Evolutionary conservation across 2,888 invertebrate genomes (phyloP).

Genomic region (Dilophus febrilis): DNA sequence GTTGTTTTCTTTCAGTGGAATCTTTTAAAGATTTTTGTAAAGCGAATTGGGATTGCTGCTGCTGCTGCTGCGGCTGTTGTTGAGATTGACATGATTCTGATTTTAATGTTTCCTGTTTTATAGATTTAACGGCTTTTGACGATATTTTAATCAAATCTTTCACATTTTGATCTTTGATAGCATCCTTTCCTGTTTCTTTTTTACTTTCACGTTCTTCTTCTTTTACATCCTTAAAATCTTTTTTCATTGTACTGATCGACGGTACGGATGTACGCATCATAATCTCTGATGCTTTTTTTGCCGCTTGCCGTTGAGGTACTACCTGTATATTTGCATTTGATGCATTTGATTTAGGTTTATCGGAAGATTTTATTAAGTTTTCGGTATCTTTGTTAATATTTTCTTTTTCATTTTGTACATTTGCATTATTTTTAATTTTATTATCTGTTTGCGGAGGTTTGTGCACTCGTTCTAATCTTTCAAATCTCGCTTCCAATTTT

Average conservation of each 20-base stretch:
- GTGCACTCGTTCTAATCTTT: neutral
- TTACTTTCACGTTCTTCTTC: conserved; percentile 7
- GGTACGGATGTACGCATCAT: conserved; percentile 55
- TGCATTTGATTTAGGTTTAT: conserved; percentile 27
- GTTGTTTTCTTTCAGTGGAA: conserved; percentile 27
- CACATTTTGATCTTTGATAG: conserved; percentile 15
- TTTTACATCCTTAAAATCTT: conserved; percentile 7
- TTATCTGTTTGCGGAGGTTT: neutral
- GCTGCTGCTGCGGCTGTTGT: conserved; percentile 1
- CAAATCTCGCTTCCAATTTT: neutral
- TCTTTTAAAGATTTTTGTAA: conserved; percentile 22
- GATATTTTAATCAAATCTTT: conserved; percentile 12
- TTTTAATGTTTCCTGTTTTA: too few species aligned
- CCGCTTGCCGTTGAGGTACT: conserved; percentile 78
- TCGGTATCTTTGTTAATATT: conserved; percentile 3
- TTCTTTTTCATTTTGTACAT: neutral
- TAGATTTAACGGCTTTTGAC: conserved; percentile 8
- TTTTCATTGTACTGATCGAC: neutral
- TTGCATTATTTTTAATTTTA: neutral
- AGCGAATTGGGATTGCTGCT: conserved; percentile 5
- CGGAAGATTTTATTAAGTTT: neutral
- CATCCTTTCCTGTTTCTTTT: conserved; percentile 11
- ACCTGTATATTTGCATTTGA: conserved; percentile 60
- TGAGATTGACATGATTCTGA: conserved; percentile 16
- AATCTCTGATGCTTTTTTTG: conserved; percentile 79